Evolutionary conservation across 1,140 invertebrate genomes (phyloP).

Genomic region (Amphibalanus amphitrite): DNA sequence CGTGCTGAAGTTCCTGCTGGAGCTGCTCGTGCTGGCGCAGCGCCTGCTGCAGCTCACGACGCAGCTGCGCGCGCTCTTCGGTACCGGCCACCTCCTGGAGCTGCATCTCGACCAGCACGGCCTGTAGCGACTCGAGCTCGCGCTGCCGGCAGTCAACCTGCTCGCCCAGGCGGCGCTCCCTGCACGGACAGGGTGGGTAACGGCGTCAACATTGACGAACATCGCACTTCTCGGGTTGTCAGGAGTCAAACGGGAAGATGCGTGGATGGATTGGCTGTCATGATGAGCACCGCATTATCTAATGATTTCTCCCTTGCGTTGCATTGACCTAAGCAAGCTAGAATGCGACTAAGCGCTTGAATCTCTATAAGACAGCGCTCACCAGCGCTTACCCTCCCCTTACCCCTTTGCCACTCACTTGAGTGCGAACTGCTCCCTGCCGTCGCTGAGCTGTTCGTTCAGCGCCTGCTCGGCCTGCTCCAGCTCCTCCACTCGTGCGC

Average conservation of each 20-base stretch:
- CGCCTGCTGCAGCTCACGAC: neutral
- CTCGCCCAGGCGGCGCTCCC: neutral
- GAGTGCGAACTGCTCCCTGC: constrained; percentile 16
- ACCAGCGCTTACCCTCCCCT: too few species aligned
- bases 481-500: constrained; percentile 24
- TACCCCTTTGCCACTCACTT: neutral
- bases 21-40: neutral
- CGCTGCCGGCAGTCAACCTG: neutral
- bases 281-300: too few species aligned
- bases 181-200: neutral
- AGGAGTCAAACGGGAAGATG: too few species aligned
- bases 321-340: too few species aligned
- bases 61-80: neutral
- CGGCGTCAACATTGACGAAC: neutral
- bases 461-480: constrained; percentile 21
- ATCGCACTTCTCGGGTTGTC: too few species aligned
- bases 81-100: neutral
- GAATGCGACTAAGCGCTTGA: too few species aligned
- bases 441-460: constrained; percentile 17
- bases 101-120: neutral
- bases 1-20: too few species aligned
- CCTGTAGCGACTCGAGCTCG: neutral
- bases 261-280: too few species aligned
- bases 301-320: too few species aligned
- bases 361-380: too few species aligned